phyloP scores from a whole-genome alignment of 2,888 invertebrate species.

The Dyspetes luteomarginatus region DNA sequence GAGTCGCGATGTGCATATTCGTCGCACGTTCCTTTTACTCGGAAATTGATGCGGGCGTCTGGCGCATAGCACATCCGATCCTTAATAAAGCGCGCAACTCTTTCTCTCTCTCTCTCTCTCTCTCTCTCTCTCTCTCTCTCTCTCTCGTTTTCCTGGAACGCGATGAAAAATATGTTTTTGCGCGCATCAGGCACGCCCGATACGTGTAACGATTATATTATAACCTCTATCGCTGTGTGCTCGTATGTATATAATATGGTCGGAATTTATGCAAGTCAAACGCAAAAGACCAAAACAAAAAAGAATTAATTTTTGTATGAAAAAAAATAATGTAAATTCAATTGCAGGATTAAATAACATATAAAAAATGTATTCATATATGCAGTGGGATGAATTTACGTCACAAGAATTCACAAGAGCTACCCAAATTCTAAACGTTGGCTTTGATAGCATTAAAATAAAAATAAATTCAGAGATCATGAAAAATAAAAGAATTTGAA shows the following conservation, averaged over 20 bases:
- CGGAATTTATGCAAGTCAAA: not conserved
- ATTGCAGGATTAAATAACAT: too few species aligned
- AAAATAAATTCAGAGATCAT: too few species aligned
- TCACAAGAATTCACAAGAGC: too few species aligned
- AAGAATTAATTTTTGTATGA: not conserved
- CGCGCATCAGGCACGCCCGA: slow-evolving; percentile 76
- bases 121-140: slow-evolving; percentile 5
- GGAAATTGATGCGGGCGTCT: slow-evolving; percentile 71
- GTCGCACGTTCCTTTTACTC: slow-evolving; percentile 77
- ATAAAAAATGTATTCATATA: too few species aligned
- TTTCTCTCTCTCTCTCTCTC: slow-evolving; percentile 19
- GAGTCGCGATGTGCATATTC: slow-evolving; percentile 71
- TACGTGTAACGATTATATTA: slow-evolving; percentile 82
- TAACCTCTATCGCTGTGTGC: slow-evolving; percentile 63
- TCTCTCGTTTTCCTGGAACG: slow-evolving; percentile 77
- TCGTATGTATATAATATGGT: slow-evolving; percentile 16
- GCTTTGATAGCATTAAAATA: too few species aligned
- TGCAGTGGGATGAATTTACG: too few species aligned
- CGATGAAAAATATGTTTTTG: slow-evolving; percentile 81
- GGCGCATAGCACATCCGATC: slow-evolving; percentile 71
- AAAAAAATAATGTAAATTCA: too few species aligned
- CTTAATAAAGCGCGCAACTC: slow-evolving; percentile 67
- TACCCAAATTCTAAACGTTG: too few species aligned
- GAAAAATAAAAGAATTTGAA: too few species aligned
- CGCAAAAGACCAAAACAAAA: not conserved